Percentiles rank a stretch among this genome's conserved stretches.
These are phyloP conservation scores for Trissonchulus latispiculum DNA, from an alignment of 2,888 invertebrate genomes.

Conservation along the genomic window DNA sequence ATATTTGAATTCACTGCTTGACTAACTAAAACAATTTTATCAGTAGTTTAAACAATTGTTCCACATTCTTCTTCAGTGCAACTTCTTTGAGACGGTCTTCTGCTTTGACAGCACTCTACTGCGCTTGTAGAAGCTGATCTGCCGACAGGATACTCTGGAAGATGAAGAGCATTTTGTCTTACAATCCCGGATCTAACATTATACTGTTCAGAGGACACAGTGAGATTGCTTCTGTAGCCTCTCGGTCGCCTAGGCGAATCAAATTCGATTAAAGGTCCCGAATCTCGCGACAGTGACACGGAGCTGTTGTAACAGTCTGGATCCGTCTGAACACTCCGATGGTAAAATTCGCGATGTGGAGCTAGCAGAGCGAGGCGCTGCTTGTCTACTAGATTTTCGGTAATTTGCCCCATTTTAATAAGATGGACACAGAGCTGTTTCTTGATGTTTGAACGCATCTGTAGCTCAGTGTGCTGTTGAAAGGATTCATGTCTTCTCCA, in stretches of 20 bases:
- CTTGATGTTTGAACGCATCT: background rate
- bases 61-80: background rate
- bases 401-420: slow-evolving; percentile 1
- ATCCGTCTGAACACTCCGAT: background rate
- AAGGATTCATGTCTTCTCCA: background rate
- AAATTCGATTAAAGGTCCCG: background rate
- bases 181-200: background rate
- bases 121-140: background rate
- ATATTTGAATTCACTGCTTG: too few relatives aligned
- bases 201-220: background rate
- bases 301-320: background rate
- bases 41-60: background rate
- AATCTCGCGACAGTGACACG: background rate
- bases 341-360: background rate
- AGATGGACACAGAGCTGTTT: slow-evolving; percentile 1
- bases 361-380: background rate
- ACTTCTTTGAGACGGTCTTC: background rate
- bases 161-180: background rate
- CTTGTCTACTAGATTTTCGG: background rate
- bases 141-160: background rate
- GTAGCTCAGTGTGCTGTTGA: background rate
- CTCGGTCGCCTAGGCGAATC: background rate
- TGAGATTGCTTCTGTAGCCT: background rate
- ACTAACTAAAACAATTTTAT: too few relatives aligned
- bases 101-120: background rate